These are phyloP conservation scores for Probosciger aterrimus DNA, from an alignment of 2,113 vertebrate genomes.

Conservation along the genomic window DNA sequence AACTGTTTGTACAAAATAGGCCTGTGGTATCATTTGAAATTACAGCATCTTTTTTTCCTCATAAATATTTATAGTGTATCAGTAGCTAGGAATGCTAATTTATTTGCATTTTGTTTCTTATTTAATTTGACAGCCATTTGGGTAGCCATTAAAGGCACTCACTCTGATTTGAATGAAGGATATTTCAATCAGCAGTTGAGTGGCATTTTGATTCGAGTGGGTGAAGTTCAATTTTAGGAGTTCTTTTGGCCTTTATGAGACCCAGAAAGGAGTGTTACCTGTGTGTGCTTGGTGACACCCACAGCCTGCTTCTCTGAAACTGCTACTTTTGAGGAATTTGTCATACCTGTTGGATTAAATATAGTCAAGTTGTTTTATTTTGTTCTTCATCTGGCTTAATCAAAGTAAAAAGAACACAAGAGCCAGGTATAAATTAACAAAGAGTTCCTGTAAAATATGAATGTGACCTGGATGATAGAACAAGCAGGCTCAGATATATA, in stretches of 20 bases:
- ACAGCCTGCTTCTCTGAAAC: not conserved
- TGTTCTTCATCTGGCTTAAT: not conserved
- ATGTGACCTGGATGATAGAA: not conserved
- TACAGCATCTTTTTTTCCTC: constrained; percentile 73
- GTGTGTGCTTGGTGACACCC: not conserved
- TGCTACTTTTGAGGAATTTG: constrained; percentile 3
- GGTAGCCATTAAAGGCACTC: constrained; percentile 54
- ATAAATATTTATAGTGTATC: constrained; percentile 77
- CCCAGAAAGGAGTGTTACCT: constrained; percentile 1
- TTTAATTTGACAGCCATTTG: constrained; percentile 67
- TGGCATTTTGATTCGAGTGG: constrained; percentile 57
- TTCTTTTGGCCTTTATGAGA: constrained; percentile 40
- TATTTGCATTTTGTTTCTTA: constrained; percentile 75
- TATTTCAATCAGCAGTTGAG: constrained; percentile 56
- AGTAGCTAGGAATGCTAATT: constrained; percentile 72
- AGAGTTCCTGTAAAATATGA: not conserved
- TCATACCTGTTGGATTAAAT: not conserved
- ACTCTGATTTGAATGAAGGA: constrained; percentile 53
- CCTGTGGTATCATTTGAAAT: constrained; percentile 71
- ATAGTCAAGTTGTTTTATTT: not conserved
- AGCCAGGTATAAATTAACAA: not conserved
- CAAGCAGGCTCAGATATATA: not conserved
- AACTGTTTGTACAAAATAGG: constrained; percentile 70
- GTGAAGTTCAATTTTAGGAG: constrained; percentile 34
- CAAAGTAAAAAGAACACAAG: not conserved